These are phyloP conservation scores for Sebastes miniatus DNA, from an alignment of 2,797 vertebrate species.

Conservation along the genomic window DNA sequence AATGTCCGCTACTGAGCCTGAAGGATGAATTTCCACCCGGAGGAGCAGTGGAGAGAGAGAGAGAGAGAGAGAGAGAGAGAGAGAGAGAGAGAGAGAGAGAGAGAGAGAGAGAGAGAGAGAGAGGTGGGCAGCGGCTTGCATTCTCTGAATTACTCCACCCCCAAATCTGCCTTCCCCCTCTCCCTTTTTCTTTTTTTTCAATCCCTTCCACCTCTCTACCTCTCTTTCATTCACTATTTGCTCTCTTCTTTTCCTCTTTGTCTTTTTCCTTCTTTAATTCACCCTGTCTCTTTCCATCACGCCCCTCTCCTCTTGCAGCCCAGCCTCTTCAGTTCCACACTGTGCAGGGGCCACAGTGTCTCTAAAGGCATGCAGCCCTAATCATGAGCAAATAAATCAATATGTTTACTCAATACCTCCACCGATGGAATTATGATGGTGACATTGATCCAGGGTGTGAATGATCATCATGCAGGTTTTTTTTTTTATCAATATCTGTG, in stretches of 20 bases:
- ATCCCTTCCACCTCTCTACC: neutral
- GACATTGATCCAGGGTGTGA: slow-evolving; percentile 27
- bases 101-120: neutral
- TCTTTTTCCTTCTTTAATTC: neutral
- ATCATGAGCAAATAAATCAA: slow-evolving; percentile 30
- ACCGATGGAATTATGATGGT: slow-evolving; percentile 18
- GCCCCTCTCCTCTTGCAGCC: neutral
- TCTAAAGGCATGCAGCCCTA: neutral
- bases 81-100: neutral
- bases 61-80: neutral
- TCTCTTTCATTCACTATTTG: slow-evolving; percentile 17
- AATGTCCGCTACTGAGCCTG: slow-evolving; percentile 69
- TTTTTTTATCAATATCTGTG: neutral
- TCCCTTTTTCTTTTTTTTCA: neutral
- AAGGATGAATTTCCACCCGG: slow-evolving; percentile 64
- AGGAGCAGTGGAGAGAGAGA: slow-evolving; percentile 38
- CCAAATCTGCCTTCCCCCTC: slow-evolving; percentile 22
- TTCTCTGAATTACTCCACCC: slow-evolving; percentile 69
- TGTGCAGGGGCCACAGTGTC: neutral
- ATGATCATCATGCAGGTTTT: neutral
- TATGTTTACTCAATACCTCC: slow-evolving; percentile 26
- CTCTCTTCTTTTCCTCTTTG: neutral
- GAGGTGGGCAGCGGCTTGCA: slow-evolving; percentile 43
- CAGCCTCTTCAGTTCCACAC: neutral
- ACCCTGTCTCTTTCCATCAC: neutral